These are phyloP conservation scores for Drosophila nasuta DNA, from an alignment of 1,140 invertebrate genomes.

Conservation along the genomic window DNA sequence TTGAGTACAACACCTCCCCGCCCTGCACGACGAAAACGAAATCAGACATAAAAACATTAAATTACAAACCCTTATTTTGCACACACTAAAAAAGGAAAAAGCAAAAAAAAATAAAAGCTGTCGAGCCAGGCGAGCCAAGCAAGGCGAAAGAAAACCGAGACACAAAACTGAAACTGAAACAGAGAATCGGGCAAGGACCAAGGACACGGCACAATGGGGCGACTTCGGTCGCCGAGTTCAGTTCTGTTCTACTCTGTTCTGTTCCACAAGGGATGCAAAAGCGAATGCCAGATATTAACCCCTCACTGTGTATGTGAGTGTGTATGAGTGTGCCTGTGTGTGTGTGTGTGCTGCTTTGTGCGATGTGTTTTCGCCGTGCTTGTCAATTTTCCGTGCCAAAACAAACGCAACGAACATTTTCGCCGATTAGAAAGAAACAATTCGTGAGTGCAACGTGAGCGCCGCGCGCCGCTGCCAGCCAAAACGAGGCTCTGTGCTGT, in stretches of 20 bases:
- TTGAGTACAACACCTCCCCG: conserved; percentile 45
- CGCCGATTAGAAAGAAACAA: conserved; percentile 84
- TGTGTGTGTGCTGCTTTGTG: conserved; percentile 56
- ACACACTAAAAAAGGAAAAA: conserved; percentile 59
- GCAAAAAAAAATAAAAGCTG: conserved; percentile 40
- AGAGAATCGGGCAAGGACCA: conserved; percentile 62
- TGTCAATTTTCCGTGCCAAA: conserved; percentile 82
- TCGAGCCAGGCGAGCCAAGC: conserved; percentile 28
- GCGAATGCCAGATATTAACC: conserved; percentile 77
- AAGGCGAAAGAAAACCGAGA: conserved; percentile 57
- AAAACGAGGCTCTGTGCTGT: conserved; percentile 3
- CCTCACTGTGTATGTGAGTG: conserved; percentile 40
- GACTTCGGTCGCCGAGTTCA: conserved; percentile 47
- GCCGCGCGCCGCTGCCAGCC: conserved; percentile 49
- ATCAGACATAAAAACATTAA: conserved; percentile 85
- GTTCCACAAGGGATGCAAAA: conserved; percentile 79
- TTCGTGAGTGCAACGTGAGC: conserved; percentile 81
- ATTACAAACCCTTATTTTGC: conserved; percentile 84
- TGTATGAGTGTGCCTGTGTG: conserved; percentile 39
- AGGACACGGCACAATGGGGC: conserved; percentile 63
- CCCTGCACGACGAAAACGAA: conserved; percentile 73
- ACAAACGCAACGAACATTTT: conserved; percentile 82
- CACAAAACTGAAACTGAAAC: conserved; percentile 73
- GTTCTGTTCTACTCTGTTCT: background rate
- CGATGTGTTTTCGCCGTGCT: conserved; percentile 68